These are phyloP conservation scores for Lithophane leautieri DNA, from an alignment of 2,888 invertebrate species.

Conservation along the genomic window DNA sequence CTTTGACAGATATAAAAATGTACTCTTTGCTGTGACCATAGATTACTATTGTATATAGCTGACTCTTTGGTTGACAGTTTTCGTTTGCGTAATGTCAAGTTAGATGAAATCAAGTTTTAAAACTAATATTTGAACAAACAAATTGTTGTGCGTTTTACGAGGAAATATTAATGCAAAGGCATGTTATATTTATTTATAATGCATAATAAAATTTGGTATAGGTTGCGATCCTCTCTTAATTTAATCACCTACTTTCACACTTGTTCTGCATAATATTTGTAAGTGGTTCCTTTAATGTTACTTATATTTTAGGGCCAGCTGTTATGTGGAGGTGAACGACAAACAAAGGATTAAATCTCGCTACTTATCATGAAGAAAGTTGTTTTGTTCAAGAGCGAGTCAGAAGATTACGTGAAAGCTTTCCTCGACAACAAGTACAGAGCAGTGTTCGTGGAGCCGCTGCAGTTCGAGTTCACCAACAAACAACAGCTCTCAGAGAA, in stretches of 20 bases:
- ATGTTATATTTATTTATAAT: conserved; percentile 20
- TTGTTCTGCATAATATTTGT: conserved; percentile 13
- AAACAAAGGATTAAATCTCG: conserved; percentile 18
- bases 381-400: conserved; percentile 83
- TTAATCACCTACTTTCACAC: conserved; percentile 35
- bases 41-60: too few species aligned
- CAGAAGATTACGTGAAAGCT: conserved; percentile 82
- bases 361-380: conserved; percentile 81
- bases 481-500: conserved; percentile 72
- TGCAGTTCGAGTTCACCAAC: conserved; percentile 79
- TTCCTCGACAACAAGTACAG: conserved; percentile 79
- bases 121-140: neutral
- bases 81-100: too few species aligned
- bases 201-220: neutral
- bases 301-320: conserved; percentile 75
- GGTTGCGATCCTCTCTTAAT: neutral
- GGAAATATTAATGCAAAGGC: conserved; percentile 20
- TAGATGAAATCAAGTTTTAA: too few species aligned
- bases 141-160: conserved; percentile 22
- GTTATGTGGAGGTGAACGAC: conserved; percentile 53
- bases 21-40: too few species aligned
- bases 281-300: conserved; percentile 21
- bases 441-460: conserved; percentile 83
- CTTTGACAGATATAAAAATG: too few species aligned
- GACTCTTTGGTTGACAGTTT: too few species aligned